Base-by-base conservation (phyloP, 2,888 invertebrate species). In the Junonia oenone region DNA sequence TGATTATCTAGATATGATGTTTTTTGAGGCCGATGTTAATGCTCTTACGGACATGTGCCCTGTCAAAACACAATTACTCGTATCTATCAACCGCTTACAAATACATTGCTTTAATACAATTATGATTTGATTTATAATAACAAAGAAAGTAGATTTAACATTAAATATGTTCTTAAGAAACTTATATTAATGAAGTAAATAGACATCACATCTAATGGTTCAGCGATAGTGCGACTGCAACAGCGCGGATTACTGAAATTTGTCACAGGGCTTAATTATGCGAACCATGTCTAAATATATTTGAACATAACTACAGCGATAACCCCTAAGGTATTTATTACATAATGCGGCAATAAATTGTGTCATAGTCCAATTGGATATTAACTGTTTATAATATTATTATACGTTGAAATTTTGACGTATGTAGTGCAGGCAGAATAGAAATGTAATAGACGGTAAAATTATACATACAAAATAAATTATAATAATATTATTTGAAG, bases 241-340 rank as follows among this genome's bases (percentile, higher is more conserved):
- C 14, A 29, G 11, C 4, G 37, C 27, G 38, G 53, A 53, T 53
- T 46, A 46, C 19, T 37, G 38, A 22, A 46, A 53, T 53, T 29
- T 53, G 38, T 38, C 46, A 40, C 38, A 46, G 29, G 45, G 38
- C 13, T 22, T 47, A 53, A 38, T 47, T 46, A 17, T 35, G 31
- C 22, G 38, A 47, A 53, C 37, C 17, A 53, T 19, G 38, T 47
- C 53, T n/a, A 31, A 45, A 45, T 53, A 53, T 29, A n/a, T 19
- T 40, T 19, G 4, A 40, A 40, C 19, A 40, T 19, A 40, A 19
- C 19, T 40, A 5, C 11, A 19, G 11, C 19, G 6, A 19, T 38
- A 38, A 9, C 0, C 17, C 2, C 8, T 11, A 38, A 38, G 0
- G 9, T 37, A 37, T 2, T 17, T 37, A 38, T 38, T 17, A 17